phyloP scores from a whole-genome alignment of 1,140 invertebrate genomes.

The Euura lappo region DNA sequence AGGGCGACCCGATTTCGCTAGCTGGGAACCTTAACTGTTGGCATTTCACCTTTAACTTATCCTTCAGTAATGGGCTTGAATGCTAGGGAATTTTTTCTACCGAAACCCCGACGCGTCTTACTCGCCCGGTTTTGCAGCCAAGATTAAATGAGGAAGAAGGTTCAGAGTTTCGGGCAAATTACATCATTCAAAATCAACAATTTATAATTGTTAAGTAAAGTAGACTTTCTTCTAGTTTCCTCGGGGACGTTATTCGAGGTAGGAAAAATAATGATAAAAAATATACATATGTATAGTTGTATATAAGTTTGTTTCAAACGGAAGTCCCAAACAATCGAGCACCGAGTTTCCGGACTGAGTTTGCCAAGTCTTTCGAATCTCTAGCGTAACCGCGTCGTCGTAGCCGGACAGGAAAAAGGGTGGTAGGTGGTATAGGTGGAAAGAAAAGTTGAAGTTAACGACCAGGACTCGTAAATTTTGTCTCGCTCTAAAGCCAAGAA shows the following conservation, averaged over 20 bases:
- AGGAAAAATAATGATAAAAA: too few species aligned
- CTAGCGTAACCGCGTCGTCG: constrained; percentile 1
- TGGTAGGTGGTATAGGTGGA: neutral
- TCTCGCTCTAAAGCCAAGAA: constrained; percentile 35
- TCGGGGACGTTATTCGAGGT: neutral
- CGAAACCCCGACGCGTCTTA: too few species aligned
- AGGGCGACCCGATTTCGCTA: neutral
- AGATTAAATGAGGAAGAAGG: too few species aligned
- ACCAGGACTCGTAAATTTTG: constrained; percentile 38
- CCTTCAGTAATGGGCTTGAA: constrained; percentile 2
- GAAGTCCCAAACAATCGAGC: neutral
- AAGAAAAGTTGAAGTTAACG: constrained; percentile 31
- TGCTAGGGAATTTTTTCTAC: too few species aligned
- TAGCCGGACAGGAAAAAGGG: constrained; percentile 1
- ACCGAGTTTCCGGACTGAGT: neutral
- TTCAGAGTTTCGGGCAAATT: too few species aligned
- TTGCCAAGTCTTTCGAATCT: neutral
- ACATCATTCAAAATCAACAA: too few species aligned
- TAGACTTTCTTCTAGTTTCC: neutral
- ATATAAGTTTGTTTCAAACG: neutral
- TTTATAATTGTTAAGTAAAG: too few species aligned
- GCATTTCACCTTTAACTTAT: neutral
- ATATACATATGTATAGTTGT: too few species aligned
- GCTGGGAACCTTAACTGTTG: neutral
- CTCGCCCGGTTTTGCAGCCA: too few species aligned